phyloP scores from a whole-genome alignment of 2,888 invertebrate genomes.

The Gastrophysa polygoni region DNA sequence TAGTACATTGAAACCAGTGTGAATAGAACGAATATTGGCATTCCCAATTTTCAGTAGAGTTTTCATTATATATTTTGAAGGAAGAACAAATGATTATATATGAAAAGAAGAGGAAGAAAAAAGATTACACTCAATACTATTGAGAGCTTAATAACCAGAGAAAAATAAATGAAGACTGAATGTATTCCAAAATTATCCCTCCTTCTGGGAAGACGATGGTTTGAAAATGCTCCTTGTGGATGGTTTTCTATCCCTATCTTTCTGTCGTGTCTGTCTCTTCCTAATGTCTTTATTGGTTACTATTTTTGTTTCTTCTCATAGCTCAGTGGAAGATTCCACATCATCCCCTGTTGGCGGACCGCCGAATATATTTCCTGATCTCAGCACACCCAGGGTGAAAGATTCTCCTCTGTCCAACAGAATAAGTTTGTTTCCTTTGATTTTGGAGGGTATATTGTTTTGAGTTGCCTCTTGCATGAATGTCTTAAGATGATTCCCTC shows the following conservation, averaged over 20 bases:
- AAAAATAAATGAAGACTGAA: neutral
- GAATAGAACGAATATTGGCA: neutral
- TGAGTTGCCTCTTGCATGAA: neutral
- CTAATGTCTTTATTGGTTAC: neutral
- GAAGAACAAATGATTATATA: too few relatives aligned
- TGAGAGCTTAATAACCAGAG: too few relatives aligned
- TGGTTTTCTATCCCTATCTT: neutral
- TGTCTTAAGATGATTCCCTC: slow-evolving; percentile 1
- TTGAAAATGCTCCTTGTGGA: neutral
- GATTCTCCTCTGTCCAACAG: neutral
- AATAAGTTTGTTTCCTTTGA: neutral
- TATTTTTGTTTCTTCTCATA: neutral
- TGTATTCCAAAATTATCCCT: neutral
- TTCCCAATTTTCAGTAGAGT: neutral
- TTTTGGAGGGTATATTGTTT: neutral
- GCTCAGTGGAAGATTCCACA: neutral
- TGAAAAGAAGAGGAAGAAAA: too few relatives aligned
- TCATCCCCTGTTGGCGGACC: neutral
- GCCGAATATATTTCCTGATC: neutral
- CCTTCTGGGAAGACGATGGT: neutral
- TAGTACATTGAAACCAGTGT: neutral
- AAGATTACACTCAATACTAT: too few relatives aligned
- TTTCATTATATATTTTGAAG: too few relatives aligned
- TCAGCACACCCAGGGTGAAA: neutral
- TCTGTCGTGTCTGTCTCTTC: neutral